These are phyloP conservation scores for Euwallacea fornicatus DNA, from an alignment of 1,140 invertebrate genomes.

Conservation along the genomic window DNA sequence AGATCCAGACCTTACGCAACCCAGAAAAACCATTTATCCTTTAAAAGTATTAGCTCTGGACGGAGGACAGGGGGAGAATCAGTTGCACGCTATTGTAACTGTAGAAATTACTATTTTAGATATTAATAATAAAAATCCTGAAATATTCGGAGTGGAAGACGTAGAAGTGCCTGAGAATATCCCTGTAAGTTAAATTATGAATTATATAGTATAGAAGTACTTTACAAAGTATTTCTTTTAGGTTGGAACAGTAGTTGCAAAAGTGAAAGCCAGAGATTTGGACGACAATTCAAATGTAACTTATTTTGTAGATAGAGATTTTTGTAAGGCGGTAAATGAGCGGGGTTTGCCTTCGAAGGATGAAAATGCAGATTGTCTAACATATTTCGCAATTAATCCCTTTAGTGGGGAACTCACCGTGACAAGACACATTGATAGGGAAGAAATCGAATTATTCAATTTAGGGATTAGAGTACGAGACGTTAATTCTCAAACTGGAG, in stretches of 20 bases:
- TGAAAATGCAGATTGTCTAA: conserved; percentile 71
- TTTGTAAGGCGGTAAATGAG: conserved; percentile 78
- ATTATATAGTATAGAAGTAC: conserved; percentile 1
- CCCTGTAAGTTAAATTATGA: conserved; percentile 56
- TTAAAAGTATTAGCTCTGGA: conserved; percentile 79
- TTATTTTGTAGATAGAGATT: conserved; percentile 70
- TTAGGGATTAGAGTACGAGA: conserved; percentile 81
- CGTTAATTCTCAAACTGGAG: conserved; percentile 72
- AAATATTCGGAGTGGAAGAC: conserved; percentile 68
- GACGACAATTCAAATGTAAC: conserved; percentile 76
- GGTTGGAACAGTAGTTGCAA: conserved; percentile 71
- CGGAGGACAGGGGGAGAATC: conserved; percentile 80
- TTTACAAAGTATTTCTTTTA: conserved; percentile 47
- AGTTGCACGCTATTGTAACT: conserved; percentile 67
- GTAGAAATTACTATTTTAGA: conserved; percentile 87
- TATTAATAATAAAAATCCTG: conserved; percentile 88
- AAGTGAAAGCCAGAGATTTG: conserved; percentile 73
- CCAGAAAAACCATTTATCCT: conserved; percentile 68
- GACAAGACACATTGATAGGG: conserved; percentile 73
- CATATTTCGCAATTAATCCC: conserved; percentile 73
- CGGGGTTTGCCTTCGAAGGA: conserved; percentile 70
- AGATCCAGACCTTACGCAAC: conserved; percentile 84
- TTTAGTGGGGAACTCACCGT: conserved; percentile 72
- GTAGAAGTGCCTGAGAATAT: conserved; percentile 76
- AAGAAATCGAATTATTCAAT: conserved; percentile 78